Evolutionary conservation across 2,888 invertebrate species (phyloP).

Genomic region (Epiblema foenella): DNA sequence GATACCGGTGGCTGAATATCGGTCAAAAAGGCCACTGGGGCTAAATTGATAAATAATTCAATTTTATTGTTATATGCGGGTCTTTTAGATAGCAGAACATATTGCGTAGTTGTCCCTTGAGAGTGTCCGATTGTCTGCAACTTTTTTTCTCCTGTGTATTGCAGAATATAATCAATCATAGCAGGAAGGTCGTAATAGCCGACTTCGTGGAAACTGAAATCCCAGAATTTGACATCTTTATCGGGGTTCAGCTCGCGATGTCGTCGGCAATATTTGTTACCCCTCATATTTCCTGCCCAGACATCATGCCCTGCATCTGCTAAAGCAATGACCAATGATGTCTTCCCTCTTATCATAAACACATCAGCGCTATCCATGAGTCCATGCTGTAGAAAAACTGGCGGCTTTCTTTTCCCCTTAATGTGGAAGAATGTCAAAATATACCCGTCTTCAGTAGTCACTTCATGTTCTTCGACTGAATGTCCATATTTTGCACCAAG

Average conservation of each 20-base stretch:
- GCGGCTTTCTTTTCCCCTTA: constrained; percentile 48
- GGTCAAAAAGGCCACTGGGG: constrained; percentile 46
- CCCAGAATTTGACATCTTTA: constrained; percentile 39
- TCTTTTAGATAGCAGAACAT: constrained; percentile 37
- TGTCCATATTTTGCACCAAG: constrained; percentile 50
- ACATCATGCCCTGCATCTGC: constrained; percentile 54
- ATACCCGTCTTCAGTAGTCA: constrained; percentile 59
- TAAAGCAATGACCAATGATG: constrained; percentile 52
- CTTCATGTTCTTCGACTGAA: constrained; percentile 48
- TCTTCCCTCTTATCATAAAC: constrained; percentile 55
- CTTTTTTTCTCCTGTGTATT: constrained; percentile 28
- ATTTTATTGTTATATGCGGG: constrained; percentile 45
- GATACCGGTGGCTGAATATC: constrained; percentile 46
- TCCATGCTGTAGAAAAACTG: constrained; percentile 56
- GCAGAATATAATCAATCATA: constrained; percentile 42
- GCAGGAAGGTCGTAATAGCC: constrained; percentile 45
- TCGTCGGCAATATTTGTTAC: constrained; percentile 31
- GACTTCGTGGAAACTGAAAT: constrained; percentile 46
- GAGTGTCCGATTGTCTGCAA: constrained; percentile 45
- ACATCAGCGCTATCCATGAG: constrained; percentile 53
- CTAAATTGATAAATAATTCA: constrained; percentile 38
- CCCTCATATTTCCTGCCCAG: constrained; percentile 41
- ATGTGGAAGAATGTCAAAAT: constrained; percentile 54
- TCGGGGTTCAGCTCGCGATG: constrained; percentile 41
- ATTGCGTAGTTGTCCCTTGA: constrained; percentile 41